Base-by-base conservation (phyloP, 2,888 invertebrate genomes). In the Acleris sparsana region DNA sequence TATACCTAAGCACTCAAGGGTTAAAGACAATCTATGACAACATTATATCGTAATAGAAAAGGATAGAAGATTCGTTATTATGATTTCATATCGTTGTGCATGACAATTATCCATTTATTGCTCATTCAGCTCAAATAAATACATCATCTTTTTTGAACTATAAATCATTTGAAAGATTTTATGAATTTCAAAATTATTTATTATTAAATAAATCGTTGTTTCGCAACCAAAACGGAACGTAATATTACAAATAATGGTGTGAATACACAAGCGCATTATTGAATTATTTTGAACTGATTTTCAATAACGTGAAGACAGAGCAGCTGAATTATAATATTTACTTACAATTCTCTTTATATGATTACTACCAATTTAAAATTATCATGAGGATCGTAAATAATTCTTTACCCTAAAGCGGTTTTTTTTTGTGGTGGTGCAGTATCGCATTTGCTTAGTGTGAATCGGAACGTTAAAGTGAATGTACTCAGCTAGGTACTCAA, bases 381-480 rank as follows among this genome's bases (percentile, higher is more conserved):
- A 46, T 46, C 7, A 1, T n/a, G 16, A 1, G n/a, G 1, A 46
- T 29, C 25, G 20, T 44, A 13, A 17, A 16, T 29, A 13, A 44
- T 44, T 20, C 5, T 43, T 51, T 16, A 44, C 16, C 9, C 25
- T 17, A 22, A 3, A 2, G 52, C 39, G 16, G 17, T 48, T 22
- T 20, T 59, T 16, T 16, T 59, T 22, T n/a, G n/a, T n/a, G n/a
- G 46, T 53, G 25, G 44, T 20, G 9, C 20, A 56, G 44, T 57
- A n/a, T 13, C 51, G 49, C 25, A 59, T 39, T 46, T 55, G 51
- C 33, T 67, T 64, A 57, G 65, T 74, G 83, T 86, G 75, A 73
- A 90, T 87, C 77, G 92, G 81, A 92, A 88, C 88, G 91, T 85
- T 80, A 86, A 91, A 92, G 92, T 92, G 92, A 92, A 92, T 91